Evolutionary conservation across 2,888 invertebrate genomes (phyloP), one percentile per base, ranked within the genome.

Genomic region (Fragum sueziense): DNA sequence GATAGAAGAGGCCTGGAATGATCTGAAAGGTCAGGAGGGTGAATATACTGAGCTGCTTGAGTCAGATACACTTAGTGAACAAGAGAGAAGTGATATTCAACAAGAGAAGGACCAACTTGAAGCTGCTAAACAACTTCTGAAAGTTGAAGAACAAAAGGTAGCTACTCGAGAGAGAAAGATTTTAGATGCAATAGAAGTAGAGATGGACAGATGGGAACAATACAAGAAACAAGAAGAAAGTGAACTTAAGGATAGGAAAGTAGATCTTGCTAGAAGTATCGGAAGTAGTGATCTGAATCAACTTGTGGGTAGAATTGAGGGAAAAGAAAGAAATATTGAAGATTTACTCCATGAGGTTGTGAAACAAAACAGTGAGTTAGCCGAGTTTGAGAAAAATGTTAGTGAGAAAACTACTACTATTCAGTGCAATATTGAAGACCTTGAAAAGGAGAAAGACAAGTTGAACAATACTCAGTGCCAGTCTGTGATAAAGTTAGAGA

Each of bases 131-230:
- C 76, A 65, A 54, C 74, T 90, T 7, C 72, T 90, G 31, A 85
- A 87, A 37, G 76, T 86, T 52, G 90, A 91, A 70, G 89, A 89
- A 74, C 79, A 88, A 47, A 86, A 81, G 59, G 79, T 90, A 25
- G 85, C 87, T 29, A 34, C 82, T 33, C 84, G 84, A 68, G 88
- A 90, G 70, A 86, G 89, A 54, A 84, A 87, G 27, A 80, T 89
- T 70, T 74, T 90, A 62, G 89, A 88, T 76, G 75, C 85, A 34
- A 84, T 90, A 69, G 89, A 90, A 74, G 74, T 79, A n/a, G 90
- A 90, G 75, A 88, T 89, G 86, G 89, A 90, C 54, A 79, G 94
- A 94, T 77, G 95, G 95, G 91, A 95, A 87, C 92, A 93, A 84
- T 93, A 94, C 74, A 94, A 94, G 79, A 93, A 94, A 22, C 59